phyloP scores from a whole-genome alignment of 2,113 vertebrate genomes.

The Callorhinus ursinus region DNA sequence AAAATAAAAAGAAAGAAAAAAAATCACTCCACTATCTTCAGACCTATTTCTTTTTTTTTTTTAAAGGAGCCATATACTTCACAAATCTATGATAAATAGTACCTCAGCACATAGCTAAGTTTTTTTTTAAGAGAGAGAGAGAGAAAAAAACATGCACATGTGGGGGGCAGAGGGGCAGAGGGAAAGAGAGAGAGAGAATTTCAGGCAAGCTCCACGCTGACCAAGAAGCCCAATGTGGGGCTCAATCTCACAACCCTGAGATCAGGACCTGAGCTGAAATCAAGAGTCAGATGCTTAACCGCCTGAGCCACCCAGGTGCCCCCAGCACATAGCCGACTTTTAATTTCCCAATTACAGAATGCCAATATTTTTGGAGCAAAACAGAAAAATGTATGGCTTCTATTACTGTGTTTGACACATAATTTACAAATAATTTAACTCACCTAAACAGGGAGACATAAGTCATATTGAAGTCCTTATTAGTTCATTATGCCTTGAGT shows the following conservation, averaged over 20 bases:
- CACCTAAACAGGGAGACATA: not conserved
- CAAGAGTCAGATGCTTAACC: not conserved
- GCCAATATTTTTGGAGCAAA: not conserved
- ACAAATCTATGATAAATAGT: not conserved
- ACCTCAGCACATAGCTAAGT: not conserved
- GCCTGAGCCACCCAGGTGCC: not conserved
- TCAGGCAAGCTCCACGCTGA: not conserved
- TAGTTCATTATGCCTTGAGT: not conserved
- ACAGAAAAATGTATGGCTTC: not conserved
- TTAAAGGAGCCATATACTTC: not conserved
- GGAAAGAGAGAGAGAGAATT: not conserved
- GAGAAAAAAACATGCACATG: not conserved
- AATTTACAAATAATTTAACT: constrained; percentile 35
- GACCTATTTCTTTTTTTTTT: not conserved
- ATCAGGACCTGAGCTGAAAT: not conserved
- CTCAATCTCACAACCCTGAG: not conserved
- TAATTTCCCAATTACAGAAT: not conserved
- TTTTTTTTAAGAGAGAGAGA: not conserved
- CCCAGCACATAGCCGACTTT: not conserved
- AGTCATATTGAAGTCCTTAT: not conserved
- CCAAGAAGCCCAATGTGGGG: not conserved
- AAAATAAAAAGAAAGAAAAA: not conserved
- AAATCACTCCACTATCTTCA: not conserved
- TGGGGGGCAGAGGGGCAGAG: not conserved
- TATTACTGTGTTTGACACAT: not conserved